These are phyloP conservation scores for Drosophila parthenogenetica DNA, from an alignment of 2,888 invertebrate species.

Conservation along the genomic window DNA sequence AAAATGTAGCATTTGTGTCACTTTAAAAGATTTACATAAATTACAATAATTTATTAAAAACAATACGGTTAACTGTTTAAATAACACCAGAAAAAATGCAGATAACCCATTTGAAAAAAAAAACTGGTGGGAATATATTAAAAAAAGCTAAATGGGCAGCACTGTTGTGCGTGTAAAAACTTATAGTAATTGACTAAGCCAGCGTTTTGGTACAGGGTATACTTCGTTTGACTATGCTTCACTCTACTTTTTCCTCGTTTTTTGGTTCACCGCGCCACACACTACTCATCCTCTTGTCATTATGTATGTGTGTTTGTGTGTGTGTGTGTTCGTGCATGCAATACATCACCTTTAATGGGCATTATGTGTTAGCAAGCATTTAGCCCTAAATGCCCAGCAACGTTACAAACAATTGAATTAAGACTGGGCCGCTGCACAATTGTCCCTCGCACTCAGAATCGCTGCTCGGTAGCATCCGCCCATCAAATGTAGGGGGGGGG, in stretches of 20 bases:
- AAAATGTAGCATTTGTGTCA: too few relatives aligned
- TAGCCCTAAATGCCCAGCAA: constrained; percentile 63
- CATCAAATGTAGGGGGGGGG: neutral
- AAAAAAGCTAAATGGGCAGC: too few relatives aligned
- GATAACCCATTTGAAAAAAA: too few relatives aligned
- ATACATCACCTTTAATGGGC: constrained; percentile 73
- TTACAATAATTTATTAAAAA: too few relatives aligned
- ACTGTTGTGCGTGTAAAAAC: too few relatives aligned
- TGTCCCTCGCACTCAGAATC: constrained; percentile 7
- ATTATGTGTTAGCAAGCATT: constrained; percentile 73
- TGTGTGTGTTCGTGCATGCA: constrained; percentile 11
- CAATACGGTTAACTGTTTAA: too few relatives aligned
- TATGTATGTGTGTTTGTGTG: neutral
- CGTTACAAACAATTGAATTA: constrained; percentile 74
- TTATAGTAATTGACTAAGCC: too few relatives aligned
- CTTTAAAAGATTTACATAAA: too few relatives aligned
- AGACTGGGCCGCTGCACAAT: constrained; percentile 54
- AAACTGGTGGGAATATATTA: too few relatives aligned
- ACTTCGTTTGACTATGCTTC: neutral
- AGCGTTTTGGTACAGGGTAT: too few relatives aligned
- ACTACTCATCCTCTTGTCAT: neutral
- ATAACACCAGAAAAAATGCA: too few relatives aligned
- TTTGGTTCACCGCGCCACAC: neutral
- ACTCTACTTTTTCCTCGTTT: neutral
- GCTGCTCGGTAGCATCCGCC: neutral